Conservation (phyloP, 2,113 vertebrate genomes). For the Trichechus manatus region DNA sequence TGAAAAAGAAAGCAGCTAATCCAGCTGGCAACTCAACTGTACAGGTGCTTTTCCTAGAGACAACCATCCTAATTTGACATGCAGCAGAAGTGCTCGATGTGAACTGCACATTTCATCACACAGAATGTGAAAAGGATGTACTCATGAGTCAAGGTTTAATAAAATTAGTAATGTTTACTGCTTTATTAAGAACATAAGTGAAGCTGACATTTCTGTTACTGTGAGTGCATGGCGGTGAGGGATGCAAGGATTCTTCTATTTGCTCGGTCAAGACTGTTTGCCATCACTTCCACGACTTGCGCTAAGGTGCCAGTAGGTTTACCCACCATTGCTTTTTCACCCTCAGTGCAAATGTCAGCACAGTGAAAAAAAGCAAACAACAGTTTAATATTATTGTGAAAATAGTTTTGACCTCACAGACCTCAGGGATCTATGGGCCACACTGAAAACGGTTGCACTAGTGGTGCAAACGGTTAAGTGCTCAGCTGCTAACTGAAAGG, state of each 20-base stretch:
- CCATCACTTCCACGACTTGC: neutral
- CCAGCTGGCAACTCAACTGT: neutral
- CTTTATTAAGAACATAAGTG: neutral
- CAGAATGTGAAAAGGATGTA: neutral
- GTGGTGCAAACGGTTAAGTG: too few species aligned
- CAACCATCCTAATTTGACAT: too few species aligned
- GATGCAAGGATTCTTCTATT: neutral
- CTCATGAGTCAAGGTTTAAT: neutral
- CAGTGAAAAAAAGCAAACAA: neutral
- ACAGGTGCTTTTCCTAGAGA: neutral
- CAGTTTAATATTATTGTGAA: neutral
- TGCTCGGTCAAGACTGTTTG: neutral
- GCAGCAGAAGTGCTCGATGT: neutral
- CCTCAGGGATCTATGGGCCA: neutral
- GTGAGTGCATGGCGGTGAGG: neutral
- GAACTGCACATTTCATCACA: neutral
- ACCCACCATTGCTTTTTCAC: neutral
- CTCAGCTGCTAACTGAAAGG: neutral
- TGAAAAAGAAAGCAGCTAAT: neutral
- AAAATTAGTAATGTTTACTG: neutral
- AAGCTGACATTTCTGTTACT: neutral
- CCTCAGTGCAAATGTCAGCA: neutral
- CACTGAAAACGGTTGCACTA: neutral
- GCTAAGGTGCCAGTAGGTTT: neutral
- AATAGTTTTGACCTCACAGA: neutral